These are phyloP conservation scores for Epinephelus moara DNA, from an alignment of 2,113 vertebrate genomes.

Conservation along the genomic window DNA sequence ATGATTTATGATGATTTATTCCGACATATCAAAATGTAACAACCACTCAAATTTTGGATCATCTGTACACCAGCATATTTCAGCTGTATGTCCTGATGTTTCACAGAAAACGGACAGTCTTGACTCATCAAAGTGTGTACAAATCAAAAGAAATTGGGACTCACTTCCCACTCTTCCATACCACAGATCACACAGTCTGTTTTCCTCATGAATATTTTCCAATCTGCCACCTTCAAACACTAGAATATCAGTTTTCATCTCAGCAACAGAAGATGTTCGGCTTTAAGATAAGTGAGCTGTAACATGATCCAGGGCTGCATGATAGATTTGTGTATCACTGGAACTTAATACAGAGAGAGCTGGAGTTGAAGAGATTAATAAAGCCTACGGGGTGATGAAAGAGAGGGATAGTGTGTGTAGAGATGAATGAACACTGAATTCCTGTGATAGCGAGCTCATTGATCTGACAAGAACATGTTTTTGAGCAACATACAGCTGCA, in stretches of 20 bases:
- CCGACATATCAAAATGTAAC: no score
- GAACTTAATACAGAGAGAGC: no score
- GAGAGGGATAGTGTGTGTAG: not conserved
- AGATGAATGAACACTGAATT: conserved; percentile 7
- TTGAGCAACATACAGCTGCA: not conserved
- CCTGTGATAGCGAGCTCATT: not conserved
- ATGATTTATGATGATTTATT: no score
- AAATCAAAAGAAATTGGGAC: not conserved
- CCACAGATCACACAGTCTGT: not conserved
- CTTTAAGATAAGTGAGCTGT: no score
- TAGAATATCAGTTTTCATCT: not conserved
- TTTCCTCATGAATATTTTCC: not conserved
- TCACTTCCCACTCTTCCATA: not conserved
- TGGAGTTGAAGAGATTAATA: not conserved
- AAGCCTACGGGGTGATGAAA: conserved; percentile 5
- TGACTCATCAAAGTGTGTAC: not conserved
- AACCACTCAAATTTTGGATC: no score
- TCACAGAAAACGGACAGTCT: not conserved
- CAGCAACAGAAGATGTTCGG: not conserved
- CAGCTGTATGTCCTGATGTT: not conserved
- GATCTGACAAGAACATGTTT: conserved; percentile 10
- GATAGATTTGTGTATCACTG: not conserved
- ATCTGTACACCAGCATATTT: no score
- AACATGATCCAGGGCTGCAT: not conserved
- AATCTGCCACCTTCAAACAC: not conserved